phyloP scores from a whole-genome alignment of 2,888 invertebrate genomes.

The Phorcus lineatus region DNA sequence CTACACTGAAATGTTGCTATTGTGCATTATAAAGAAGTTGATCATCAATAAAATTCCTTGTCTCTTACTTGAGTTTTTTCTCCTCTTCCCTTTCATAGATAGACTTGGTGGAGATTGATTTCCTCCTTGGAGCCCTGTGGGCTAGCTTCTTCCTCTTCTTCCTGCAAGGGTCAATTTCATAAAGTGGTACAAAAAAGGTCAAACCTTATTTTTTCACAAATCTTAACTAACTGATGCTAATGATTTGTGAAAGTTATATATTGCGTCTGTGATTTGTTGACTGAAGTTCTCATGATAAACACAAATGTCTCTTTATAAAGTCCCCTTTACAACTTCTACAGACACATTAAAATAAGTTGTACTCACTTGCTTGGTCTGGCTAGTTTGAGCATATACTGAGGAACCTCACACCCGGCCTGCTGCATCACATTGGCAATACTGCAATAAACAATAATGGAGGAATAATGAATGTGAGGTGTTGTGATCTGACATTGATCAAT shows the following conservation, averaged over 20 bases:
- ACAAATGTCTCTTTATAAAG: too few species aligned
- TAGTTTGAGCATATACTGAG: constrained; percentile 88
- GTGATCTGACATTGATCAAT: too few species aligned
- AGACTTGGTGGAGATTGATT: constrained; percentile 34
- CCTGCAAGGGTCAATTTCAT: not conserved
- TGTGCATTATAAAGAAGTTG: too few species aligned
- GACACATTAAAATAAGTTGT: not conserved
- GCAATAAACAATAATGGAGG: constrained; percentile 34
- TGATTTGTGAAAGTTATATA: too few species aligned
- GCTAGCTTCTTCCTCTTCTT: constrained; percentile 42
- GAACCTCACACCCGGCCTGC: constrained; percentile 93
- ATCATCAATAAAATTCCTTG: not conserved
- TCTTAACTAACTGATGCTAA: too few species aligned
- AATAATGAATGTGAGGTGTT: not conserved
- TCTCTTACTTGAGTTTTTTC: not conserved
- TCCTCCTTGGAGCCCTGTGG: constrained; percentile 34
- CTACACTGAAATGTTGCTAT: too few species aligned
- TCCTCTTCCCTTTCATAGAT: not conserved
- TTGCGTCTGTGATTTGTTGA: too few species aligned
- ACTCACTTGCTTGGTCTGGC: constrained; percentile 74
- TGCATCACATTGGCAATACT: constrained; percentile 93
- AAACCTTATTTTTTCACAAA: too few species aligned
- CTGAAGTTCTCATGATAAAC: too few species aligned
- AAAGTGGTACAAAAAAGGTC: not conserved
- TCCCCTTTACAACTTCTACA: too few species aligned